phyloP scores from a whole-genome alignment of 1,140 invertebrate species.

The Plodia interpunctella region DNA sequence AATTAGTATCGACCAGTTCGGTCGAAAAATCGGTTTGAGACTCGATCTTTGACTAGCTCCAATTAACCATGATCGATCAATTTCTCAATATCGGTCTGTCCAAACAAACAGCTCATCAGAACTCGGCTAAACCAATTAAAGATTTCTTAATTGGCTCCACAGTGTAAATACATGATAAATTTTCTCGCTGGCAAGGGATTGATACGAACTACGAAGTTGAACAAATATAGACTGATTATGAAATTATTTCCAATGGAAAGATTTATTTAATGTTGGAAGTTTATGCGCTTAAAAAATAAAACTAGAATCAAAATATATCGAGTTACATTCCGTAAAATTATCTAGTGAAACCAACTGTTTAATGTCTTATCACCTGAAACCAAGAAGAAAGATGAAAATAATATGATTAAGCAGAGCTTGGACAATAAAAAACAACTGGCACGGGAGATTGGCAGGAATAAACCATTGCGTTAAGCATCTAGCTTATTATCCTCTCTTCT shows the following conservation, averaged over 20 bases:
- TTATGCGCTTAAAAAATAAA: no score
- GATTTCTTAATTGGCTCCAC: background rate
- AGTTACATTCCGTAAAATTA: no score
- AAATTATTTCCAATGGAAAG: no score
- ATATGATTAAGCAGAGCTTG: background rate
- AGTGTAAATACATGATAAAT: background rate
- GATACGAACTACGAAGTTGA: background rate
- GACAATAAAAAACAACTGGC: conserved; percentile 1
- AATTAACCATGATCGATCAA: background rate
- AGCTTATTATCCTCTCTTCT: conserved; percentile 2
- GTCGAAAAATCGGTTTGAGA: no score
- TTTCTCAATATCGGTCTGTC: background rate
- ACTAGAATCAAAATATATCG: no score
- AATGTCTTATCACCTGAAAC: no score
- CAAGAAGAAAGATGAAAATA: background rate
- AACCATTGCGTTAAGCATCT: conserved; percentile 5
- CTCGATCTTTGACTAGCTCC: no score
- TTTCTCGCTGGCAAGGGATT: background rate
- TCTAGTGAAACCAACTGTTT: no score
- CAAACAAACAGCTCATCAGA: background rate
- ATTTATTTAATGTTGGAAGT: no score
- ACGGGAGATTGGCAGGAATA: conserved; percentile 3
- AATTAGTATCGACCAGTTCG: no score
- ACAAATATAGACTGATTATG: no score
- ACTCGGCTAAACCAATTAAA: background rate